A percentile compares a stretch with the other conserved stretches of the same genome.
phyloP scores from a whole-genome alignment of 2,888 invertebrate genomes.

The Tanytarsus gracilentus region DNA sequence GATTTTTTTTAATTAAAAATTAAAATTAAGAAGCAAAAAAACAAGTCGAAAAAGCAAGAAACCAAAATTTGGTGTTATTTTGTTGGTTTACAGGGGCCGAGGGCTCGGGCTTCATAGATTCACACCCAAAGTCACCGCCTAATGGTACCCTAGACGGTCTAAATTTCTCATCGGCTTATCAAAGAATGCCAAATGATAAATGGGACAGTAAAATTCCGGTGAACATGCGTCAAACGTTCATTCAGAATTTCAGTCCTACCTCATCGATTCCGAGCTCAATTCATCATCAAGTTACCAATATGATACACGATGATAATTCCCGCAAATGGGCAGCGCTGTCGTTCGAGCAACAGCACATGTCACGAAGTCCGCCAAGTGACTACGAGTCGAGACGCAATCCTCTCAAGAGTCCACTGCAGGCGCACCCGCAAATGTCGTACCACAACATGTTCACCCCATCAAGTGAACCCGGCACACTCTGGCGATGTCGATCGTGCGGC shows the following conservation, averaged over 20 bases:
- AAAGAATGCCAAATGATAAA: slow-evolving; percentile 14
- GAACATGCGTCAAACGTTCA: not conserved
- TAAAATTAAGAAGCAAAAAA: not conserved
- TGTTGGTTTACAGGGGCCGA: slow-evolving; percentile 24
- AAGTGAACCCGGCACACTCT: slow-evolving; percentile 60
- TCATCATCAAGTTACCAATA: slow-evolving; percentile 5
- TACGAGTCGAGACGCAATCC: not conserved
- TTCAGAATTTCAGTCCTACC: not conserved
- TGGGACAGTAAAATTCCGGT: not conserved
- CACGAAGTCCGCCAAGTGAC: slow-evolving; percentile 3
- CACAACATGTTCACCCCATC: slow-evolving; percentile 75
- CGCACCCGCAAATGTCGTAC: slow-evolving; percentile 56
- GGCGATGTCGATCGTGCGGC: slow-evolving; percentile 74
- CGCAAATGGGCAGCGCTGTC: not conserved
- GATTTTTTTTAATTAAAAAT: not conserved
- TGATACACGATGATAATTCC: slow-evolving; percentile 1
- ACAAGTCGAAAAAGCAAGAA: not conserved
- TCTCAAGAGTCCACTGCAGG: not conserved
- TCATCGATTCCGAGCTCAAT: not conserved
- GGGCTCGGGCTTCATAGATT: slow-evolving; percentile 5
- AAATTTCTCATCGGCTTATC: slow-evolving; percentile 7
- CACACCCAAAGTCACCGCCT: slow-evolving; percentile 18
- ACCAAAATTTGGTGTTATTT: not conserved
- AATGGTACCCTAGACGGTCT: slow-evolving; percentile 11
- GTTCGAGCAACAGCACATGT: not conserved